phyloP scores from a whole-genome alignment of 2,888 invertebrate genomes.

The Dasypolia templi region DNA sequence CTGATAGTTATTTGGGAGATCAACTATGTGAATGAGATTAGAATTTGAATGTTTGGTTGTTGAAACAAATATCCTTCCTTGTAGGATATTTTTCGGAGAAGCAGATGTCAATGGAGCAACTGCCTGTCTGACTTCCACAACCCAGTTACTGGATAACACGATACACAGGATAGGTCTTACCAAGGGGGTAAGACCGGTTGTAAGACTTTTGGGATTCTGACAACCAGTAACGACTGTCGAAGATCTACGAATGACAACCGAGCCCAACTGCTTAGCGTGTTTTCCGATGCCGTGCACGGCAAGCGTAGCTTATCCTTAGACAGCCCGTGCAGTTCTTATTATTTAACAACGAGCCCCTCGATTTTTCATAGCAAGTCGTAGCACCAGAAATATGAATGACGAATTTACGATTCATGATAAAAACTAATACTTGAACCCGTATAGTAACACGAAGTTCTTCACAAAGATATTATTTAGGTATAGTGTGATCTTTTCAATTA shows the following conservation, averaged over 20 bases:
- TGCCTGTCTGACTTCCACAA: no score
- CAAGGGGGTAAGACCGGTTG: no score
- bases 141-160: no score
- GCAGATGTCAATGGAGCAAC: neutral
- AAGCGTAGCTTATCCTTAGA: no score
- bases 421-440: neutral
- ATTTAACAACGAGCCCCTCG: no score
- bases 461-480: neutral
- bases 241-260: no score
- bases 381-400: neutral
- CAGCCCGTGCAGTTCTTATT: no score
- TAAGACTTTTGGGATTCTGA: no score
- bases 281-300: no score
- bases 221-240: no score
- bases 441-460: neutral
- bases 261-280: no score
- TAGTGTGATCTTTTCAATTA: neutral
- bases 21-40: conserved; percentile 34
- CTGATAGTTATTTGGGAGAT: conserved; percentile 35
- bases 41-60: conserved; percentile 14
- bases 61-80: conserved; percentile 26
- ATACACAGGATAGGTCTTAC: no score
- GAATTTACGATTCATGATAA: neutral
- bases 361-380: neutral
- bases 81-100: neutral